Evolutionary conservation across 1,140 invertebrate genomes (phyloP).

Genomic region (Panagrolaimus sp.): DNA sequence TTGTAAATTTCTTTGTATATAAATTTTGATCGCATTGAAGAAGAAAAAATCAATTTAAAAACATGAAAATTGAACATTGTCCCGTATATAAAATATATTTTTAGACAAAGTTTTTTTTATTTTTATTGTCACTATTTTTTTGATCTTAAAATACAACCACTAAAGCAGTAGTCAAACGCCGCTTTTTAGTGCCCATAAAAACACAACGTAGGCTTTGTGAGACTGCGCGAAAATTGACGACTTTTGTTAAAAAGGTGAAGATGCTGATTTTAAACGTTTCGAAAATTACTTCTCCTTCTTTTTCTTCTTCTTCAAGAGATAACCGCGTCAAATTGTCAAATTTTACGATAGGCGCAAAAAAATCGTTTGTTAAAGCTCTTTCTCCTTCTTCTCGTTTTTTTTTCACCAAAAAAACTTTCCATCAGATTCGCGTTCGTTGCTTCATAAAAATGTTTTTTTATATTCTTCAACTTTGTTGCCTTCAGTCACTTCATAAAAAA

Average conservation of each 20-base stretch:
- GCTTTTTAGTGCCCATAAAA: slow-evolving; percentile 14
- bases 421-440: slow-evolving; percentile 3
- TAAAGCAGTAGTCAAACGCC: not conserved
- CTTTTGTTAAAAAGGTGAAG: not conserved
- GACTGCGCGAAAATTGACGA: slow-evolving; percentile 17
- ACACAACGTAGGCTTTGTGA: not conserved
- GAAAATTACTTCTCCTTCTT: not conserved
- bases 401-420: slow-evolving; percentile 2
- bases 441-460: slow-evolving; percentile 14
- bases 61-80: too few relatives aligned
- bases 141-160: slow-evolving; percentile 4
- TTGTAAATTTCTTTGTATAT: too few relatives aligned
- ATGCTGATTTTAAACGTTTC: not conserved
- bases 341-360: slow-evolving; percentile 7
- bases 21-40: too few relatives aligned
- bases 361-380: not conserved
- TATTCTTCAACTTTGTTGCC: slow-evolving; percentile 7
- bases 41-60: too few relatives aligned
- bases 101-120: not conserved
- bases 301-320: not conserved
- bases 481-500: slow-evolving; percentile 7
- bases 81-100: slow-evolving; percentile 6
- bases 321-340: slow-evolving; percentile 5
- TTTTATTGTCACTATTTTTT: too few relatives aligned
- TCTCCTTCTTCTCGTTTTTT: not conserved